A percentile compares a stretch with the other conserved stretches of the same genome.
Conservation (phyloP, 2,113 vertebrate genomes). For the Saccopteryx leptura region DNA sequence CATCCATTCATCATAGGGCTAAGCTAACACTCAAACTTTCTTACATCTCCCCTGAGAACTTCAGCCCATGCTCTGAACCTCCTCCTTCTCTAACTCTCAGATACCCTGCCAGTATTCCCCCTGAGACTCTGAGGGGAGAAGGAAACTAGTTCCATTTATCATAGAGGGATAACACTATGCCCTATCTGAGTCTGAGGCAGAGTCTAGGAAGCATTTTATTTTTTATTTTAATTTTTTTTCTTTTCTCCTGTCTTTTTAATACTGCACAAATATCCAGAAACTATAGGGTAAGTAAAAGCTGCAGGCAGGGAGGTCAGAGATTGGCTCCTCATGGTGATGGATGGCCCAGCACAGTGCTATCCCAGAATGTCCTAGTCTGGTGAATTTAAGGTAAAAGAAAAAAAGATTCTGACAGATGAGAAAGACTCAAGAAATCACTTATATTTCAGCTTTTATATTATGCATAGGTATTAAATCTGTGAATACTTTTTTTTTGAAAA, state of each 20-base stretch:
- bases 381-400: slow-evolving; percentile 80
- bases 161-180: too few species aligned
- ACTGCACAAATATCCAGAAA: slow-evolving; percentile 95
- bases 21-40: not conserved
- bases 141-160: not conserved
- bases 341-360: slow-evolving; percentile 90
- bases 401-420: slow-evolving; percentile 87
- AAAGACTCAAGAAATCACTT: slow-evolving; percentile 87
- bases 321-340: slow-evolving; percentile 88
- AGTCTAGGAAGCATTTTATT: not conserved
- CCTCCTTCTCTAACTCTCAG: not conserved
- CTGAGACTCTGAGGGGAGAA: not conserved
- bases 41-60: not conserved
- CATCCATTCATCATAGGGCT: not conserved
- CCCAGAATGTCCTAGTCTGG: slow-evolving; percentile 88
- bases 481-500: slow-evolving; percentile 88
- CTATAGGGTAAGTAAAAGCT: slow-evolving; percentile 92
- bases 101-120: not conserved
- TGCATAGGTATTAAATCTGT: slow-evolving; percentile 90
- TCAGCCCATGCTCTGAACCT: not conserved
- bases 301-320: slow-evolving; percentile 93
- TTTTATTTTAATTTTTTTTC: slow-evolving; percentile 94
- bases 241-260: slow-evolving; percentile 96
- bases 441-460: slow-evolving; percentile 88
- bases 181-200: not conserved